Conservation (phyloP, 2,888 invertebrate species). For the Scaeva pyrastri region DNA sequence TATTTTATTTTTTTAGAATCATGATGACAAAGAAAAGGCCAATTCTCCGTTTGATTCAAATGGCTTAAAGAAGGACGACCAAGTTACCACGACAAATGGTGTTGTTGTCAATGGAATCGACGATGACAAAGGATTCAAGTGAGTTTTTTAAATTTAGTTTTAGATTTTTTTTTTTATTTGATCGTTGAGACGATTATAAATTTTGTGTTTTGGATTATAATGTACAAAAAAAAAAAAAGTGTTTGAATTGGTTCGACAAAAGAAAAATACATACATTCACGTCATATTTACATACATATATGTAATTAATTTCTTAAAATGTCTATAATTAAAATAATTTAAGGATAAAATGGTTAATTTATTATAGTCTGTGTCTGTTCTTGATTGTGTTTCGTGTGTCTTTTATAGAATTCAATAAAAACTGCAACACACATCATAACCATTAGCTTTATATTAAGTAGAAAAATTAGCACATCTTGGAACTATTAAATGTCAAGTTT, state of each 20-base stretch:
- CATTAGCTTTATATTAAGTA: too few relatives aligned
- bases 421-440: too few relatives aligned
- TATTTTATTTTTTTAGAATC: slow-evolving; percentile 79
- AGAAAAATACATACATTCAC: too few relatives aligned
- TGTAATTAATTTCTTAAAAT: too few relatives aligned
- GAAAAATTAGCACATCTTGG: too few relatives aligned
- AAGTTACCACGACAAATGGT: slow-evolving; percentile 86
- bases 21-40: slow-evolving; percentile 86
- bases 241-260: too few relatives aligned
- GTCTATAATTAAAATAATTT: too few relatives aligned
- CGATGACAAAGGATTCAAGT: slow-evolving; percentile 96
- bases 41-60: slow-evolving; percentile 85
- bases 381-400: too few relatives aligned
- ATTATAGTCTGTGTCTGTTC: too few relatives aligned
- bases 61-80: slow-evolving; percentile 85
- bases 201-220: slow-evolving; percentile 34
- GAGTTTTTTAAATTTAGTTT: slow-evolving; percentile 84
- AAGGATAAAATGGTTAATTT: too few relatives aligned
- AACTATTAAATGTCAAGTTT: too few relatives aligned
- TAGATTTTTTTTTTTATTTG: slow-evolving; percentile 2
- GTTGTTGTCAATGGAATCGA: slow-evolving; percentile 89
- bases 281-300: background rate
- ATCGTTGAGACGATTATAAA: background rate
- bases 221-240: background rate
- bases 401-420: too few relatives aligned